Conservation (phyloP, 64 coral and sea anemone genomes). For the Anthopleura sola region DNA sequence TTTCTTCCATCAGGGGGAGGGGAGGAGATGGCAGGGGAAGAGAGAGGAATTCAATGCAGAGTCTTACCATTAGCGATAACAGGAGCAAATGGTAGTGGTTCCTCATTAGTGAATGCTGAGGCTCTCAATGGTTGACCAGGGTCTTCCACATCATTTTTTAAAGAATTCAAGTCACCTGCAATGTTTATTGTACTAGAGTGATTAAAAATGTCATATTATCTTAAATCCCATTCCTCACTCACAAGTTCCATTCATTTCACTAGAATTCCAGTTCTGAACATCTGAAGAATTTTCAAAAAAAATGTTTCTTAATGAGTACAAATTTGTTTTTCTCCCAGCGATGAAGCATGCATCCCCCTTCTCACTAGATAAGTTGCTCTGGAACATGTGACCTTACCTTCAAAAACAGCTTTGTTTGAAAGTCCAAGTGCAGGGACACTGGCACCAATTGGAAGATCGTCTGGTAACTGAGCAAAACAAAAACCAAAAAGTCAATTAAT, state of each 20-base stretch:
- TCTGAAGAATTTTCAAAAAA: too few relatives aligned
- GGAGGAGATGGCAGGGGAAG: too few relatives aligned
- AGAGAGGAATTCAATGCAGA: not conserved
- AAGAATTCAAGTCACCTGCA: constrained; percentile 72
- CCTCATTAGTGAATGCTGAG: constrained; percentile 88
- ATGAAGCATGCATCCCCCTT: too few relatives aligned
- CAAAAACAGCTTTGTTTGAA: constrained; percentile 94
- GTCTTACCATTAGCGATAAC: constrained; percentile 52
- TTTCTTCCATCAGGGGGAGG: too few relatives aligned
- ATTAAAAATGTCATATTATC: too few relatives aligned
- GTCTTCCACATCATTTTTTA: constrained; percentile 45
- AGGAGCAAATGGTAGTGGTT: constrained; percentile 70
- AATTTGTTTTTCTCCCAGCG: too few relatives aligned
- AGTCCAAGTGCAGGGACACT: constrained; percentile 92
- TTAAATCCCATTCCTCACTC: too few relatives aligned
- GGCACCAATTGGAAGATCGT: constrained; percentile 74
- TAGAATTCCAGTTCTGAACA: too few relatives aligned
- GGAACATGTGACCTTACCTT: constrained; percentile 37
- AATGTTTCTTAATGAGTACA: too few relatives aligned
- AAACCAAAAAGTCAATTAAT: not conserved
- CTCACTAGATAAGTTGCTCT: too few relatives aligned
- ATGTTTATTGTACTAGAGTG: not conserved
- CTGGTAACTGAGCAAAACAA: not conserved
- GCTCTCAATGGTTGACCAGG: constrained; percentile 49
- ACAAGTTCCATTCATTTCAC: too few relatives aligned